These are phyloP conservation scores for Mus minutoides DNA, from an alignment of 2,797 vertebrate species.

Conservation along the genomic window DNA sequence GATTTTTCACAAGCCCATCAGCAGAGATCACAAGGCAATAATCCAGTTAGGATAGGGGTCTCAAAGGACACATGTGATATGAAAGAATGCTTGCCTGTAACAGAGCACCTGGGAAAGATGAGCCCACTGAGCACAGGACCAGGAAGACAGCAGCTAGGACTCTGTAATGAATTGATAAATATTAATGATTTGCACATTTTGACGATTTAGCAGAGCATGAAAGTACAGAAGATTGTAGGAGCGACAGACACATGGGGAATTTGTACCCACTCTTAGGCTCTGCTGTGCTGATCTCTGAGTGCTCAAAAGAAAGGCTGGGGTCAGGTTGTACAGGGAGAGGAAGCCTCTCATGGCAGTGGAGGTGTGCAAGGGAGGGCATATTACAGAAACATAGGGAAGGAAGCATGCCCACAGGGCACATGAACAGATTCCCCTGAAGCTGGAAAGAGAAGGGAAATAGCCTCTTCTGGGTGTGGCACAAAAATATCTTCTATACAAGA, in stretches of 20 bases:
- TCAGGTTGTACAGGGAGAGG: neutral
- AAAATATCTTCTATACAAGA: neutral
- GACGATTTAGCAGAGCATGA: neutral
- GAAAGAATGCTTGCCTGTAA: neutral
- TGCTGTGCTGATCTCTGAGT: neutral
- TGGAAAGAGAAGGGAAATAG: neutral
- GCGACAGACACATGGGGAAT: neutral
- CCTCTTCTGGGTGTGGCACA: neutral
- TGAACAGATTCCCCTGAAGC: neutral
- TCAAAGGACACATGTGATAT: neutral
- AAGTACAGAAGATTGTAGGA: neutral
- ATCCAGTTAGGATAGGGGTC: neutral
- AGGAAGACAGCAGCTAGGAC: neutral
- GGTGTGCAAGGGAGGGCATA: neutral
- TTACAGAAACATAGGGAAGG: neutral
- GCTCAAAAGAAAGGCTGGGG: neutral
- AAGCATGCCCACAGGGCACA: neutral
- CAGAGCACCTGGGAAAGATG: neutral
- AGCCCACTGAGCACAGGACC: neutral
- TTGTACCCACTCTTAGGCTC: neutral
- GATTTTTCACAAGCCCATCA: neutral
- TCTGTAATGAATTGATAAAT: neutral
- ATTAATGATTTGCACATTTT: conserved; percentile 17
- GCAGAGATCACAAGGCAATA: neutral
- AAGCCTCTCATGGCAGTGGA: neutral